phyloP scores from a whole-genome alignment of 2,113 vertebrate genomes.

The Bucco capensis region DNA sequence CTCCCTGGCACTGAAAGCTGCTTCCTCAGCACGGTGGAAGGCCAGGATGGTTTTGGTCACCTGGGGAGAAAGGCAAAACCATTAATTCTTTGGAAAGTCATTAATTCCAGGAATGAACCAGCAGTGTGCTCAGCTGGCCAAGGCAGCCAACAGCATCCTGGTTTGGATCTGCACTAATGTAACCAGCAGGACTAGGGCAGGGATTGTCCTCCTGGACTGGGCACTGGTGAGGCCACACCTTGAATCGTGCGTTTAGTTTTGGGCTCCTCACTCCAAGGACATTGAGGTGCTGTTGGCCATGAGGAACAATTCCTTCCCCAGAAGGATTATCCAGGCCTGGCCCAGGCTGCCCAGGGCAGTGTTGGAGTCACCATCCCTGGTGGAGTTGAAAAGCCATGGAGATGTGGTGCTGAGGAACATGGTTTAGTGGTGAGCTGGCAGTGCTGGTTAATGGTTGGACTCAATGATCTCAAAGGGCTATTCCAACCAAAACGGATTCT shows the following conservation, averaged over 20 bases:
- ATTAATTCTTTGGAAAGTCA: fast-evolving
- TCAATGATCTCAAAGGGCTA: no score
- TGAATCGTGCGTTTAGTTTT: background rate
- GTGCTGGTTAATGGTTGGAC: background rate
- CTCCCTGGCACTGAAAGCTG: slow-evolving; percentile 84
- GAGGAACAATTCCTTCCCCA: no score
- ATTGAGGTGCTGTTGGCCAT: background rate
- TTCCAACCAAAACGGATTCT: background rate
- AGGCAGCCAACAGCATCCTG: background rate
- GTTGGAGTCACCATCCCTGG: no score
- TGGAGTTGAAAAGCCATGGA: background rate
- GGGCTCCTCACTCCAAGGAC: background rate
- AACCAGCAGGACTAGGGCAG: background rate
- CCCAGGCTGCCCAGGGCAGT: no score
- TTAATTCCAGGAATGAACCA: background rate
- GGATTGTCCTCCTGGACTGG: background rate
- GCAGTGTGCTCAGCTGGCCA: background rate
- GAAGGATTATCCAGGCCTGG: no score
- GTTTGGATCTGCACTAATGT: background rate
- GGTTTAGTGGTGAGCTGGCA: background rate
- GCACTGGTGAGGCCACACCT: background rate
- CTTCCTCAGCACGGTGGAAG: slow-evolving; percentile 88
- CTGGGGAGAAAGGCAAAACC: slow-evolving; percentile 34
- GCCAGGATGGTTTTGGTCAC: slow-evolving; percentile 82
- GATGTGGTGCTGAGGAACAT: background rate